phyloP scores from a whole-genome alignment of 2,797 vertebrate species.

The Poecilia wingei region DNA sequence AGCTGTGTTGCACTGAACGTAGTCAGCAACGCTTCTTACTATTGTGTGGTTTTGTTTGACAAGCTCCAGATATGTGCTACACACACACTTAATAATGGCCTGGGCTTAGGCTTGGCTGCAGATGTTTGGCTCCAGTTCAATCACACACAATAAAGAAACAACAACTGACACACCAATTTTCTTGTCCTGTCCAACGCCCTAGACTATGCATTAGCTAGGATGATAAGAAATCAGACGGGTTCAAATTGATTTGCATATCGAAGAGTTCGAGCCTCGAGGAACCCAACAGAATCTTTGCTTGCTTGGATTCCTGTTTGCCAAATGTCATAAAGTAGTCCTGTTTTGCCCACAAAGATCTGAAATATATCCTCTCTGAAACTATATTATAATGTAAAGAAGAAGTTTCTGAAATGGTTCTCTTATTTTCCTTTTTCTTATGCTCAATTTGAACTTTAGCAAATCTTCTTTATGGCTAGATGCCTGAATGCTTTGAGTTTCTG shows the following conservation, averaged over 20 bases:
- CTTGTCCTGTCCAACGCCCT: constrained; percentile 20
- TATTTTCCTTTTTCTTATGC: too few relatives aligned
- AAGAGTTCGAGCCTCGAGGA: background rate
- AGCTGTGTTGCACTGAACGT: constrained; percentile 50
- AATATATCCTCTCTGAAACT: background rate
- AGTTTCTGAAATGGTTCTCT: too few relatives aligned
- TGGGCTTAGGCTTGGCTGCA: constrained; percentile 60
- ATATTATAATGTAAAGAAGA: too few relatives aligned
- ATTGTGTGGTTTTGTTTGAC: constrained; percentile 65
- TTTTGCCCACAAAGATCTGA: background rate
- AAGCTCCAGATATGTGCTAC: constrained; percentile 61
- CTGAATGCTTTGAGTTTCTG: too few relatives aligned
- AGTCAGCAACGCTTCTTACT: constrained; percentile 45
- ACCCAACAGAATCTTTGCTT: background rate
- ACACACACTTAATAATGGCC: constrained; percentile 62
- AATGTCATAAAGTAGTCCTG: background rate
- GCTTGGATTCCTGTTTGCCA: background rate
- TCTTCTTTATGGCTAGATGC: too few relatives aligned
- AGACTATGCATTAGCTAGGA: constrained; percentile 10
- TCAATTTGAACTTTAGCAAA: too few relatives aligned
- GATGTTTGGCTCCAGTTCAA: constrained; percentile 42
- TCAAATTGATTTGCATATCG: background rate
- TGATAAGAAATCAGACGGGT: constrained; percentile 1
- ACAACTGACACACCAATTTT: constrained; percentile 41
- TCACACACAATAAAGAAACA: constrained; percentile 62